A percentile compares a stretch with the other conserved stretches of the same genome.
Evolutionary conservation across 1,140 invertebrate genomes (phyloP).

Genomic region (Probaryconus sp.): DNA sequence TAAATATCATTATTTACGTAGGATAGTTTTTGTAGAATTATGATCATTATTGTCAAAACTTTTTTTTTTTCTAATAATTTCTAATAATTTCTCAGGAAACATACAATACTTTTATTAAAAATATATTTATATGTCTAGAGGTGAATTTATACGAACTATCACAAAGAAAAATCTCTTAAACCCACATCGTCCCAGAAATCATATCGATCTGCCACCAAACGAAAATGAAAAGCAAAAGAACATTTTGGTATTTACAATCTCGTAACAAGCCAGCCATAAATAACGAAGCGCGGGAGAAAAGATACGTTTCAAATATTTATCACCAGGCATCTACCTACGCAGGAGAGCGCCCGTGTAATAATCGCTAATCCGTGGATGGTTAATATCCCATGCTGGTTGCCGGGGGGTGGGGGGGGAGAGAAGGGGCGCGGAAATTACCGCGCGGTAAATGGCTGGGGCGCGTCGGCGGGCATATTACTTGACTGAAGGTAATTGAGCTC

Average conservation of each 20-base stretch:
- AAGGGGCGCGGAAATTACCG: constrained; percentile 71
- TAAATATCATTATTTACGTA: no score
- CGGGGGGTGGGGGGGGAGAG: constrained; percentile 64
- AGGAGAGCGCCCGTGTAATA: constrained; percentile 53
- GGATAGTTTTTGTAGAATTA: no score
- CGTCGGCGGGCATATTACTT: constrained; percentile 68
- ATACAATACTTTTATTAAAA: no score
- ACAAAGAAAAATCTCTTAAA: no score
- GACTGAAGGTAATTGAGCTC: constrained; percentile 77
- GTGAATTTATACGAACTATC: no score
- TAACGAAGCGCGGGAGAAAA: constrained; percentile 26
- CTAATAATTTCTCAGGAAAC: no score
- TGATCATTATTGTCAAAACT: no score
- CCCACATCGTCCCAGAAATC: no score
- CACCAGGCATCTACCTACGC: constrained; percentile 40
- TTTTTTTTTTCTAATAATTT: no score
- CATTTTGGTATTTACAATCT: constrained; percentile 18
- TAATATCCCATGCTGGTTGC: constrained; percentile 62
- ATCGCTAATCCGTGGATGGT: constrained; percentile 65
- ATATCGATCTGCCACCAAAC: no score
- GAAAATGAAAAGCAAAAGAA: no score
- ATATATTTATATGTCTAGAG: no score
- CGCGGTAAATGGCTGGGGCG: constrained; percentile 67
- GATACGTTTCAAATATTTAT: constrained; percentile 54
- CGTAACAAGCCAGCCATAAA: constrained; percentile 27